phyloP scores from a whole-genome alignment of 1,140 invertebrate genomes.

The Steinernema feltiae region DNA sequence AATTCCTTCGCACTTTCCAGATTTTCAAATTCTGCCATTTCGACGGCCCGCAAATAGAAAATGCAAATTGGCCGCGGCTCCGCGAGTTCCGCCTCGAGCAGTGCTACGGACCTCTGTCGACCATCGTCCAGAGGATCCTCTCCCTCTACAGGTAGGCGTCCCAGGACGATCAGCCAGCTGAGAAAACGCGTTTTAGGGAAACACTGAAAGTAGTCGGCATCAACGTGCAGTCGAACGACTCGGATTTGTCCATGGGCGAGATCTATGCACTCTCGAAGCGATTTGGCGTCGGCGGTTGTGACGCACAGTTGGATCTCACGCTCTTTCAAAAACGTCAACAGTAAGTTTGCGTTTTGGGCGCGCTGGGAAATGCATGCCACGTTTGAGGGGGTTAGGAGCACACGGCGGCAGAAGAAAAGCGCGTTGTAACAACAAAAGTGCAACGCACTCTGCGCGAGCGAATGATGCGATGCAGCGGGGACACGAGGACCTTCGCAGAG shows the following conservation, averaged over 20 bases:
- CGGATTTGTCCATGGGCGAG: background rate
- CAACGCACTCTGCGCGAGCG: too few species aligned
- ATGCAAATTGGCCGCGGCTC: background rate
- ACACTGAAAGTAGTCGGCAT: background rate
- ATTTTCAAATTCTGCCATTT: background rate
- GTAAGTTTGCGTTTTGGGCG: background rate
- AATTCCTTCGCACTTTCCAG: background rate
- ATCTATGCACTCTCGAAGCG: background rate
- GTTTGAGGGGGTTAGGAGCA: background rate
- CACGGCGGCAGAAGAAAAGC: background rate
- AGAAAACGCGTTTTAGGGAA: background rate
- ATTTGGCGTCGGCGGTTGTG: background rate
- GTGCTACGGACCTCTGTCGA: background rate
- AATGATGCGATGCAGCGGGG: too few species aligned
- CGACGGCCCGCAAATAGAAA: background rate
- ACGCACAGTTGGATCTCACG: background rate
- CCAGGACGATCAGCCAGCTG: background rate
- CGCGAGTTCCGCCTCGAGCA: background rate
- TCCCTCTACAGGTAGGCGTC: background rate
- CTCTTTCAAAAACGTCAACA: background rate
- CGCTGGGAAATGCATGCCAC: background rate
- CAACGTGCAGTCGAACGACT: background rate
- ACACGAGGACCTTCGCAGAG: too few species aligned
- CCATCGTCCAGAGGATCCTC: background rate
- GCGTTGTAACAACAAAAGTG: background rate